These are phyloP conservation scores for Thomomys bottae DNA, from an alignment of 2,113 vertebrate species.

Conservation along the genomic window DNA sequence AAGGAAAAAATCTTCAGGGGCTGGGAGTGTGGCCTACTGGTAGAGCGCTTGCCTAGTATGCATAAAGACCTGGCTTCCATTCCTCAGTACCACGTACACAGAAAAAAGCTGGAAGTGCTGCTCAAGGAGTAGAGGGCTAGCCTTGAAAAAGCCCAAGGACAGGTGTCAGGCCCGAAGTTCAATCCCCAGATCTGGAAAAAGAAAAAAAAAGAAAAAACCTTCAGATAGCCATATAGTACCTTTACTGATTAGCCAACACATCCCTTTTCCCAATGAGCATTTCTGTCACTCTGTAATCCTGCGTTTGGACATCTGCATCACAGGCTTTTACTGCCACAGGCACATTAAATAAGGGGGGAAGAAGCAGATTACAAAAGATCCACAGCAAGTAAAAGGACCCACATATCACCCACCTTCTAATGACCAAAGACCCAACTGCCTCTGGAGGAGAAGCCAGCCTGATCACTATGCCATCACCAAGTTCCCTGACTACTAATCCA, in stretches of 20 bases:
- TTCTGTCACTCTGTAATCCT: background rate
- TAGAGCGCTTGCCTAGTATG: too few species aligned
- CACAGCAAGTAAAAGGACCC: background rate
- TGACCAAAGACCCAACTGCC: too few species aligned
- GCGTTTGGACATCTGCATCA: background rate
- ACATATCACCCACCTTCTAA: background rate
- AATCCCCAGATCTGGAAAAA: too few species aligned
- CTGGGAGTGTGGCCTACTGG: too few species aligned
- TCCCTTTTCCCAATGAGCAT: background rate
- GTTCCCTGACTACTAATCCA: background rate
- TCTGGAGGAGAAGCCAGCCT: background rate
- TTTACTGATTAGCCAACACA: background rate
- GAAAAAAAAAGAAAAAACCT: too few species aligned
- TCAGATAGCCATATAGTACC: background rate
- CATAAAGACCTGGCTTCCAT: too few species aligned
- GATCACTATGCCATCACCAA: background rate
- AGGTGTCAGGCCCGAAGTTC: too few species aligned
- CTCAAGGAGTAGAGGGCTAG: too few species aligned
- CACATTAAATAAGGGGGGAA: background rate
- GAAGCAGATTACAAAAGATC: background rate
- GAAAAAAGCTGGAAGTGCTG: too few species aligned
- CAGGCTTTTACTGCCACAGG: background rate
- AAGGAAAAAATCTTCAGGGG: too few species aligned
- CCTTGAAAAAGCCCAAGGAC: too few species aligned
- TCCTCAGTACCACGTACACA: too few species aligned